Evolutionary conservation across 2,888 invertebrate species (phyloP).

Genomic region (Apomyelois bistriatella): DNA sequence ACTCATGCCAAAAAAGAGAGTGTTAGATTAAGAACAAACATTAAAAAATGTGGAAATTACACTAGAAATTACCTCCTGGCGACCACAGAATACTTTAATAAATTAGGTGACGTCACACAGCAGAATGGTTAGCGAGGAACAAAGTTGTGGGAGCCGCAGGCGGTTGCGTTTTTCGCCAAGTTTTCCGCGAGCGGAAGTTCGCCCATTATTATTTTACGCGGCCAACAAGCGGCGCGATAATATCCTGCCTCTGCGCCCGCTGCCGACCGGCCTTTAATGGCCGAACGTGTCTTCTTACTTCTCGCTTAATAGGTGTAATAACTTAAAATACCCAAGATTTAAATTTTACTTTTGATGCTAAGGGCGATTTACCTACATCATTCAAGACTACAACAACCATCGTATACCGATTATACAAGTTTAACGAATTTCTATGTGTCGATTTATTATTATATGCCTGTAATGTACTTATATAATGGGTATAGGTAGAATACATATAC

Average conservation of each 20-base stretch:
- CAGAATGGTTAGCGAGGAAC: constrained; percentile 63
- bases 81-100: constrained; percentile 73
- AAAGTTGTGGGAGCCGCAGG: constrained; percentile 60
- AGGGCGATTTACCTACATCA: constrained; percentile 11
- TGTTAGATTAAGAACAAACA: too few species aligned
- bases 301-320: constrained; percentile 76
- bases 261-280: constrained; percentile 64
- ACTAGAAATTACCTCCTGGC: constrained; percentile 40
- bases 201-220: constrained; percentile 81
- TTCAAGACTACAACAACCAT: not conserved
- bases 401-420: too few species aligned
- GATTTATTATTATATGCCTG: too few species aligned
- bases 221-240: constrained; percentile 81
- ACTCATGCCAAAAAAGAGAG: too few species aligned
- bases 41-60: not conserved
- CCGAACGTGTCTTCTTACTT: constrained; percentile 75
- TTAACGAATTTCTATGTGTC: too few species aligned
- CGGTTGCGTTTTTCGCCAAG: constrained; percentile 76
- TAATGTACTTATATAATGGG: too few species aligned
- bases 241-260: constrained; percentile 68
- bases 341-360: constrained; percentile 44
- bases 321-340: constrained; percentile 69
- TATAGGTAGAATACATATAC: too few species aligned
- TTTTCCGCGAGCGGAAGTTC: constrained; percentile 77
- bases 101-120: constrained; percentile 78